phyloP scores from a whole-genome alignment of 2,888 invertebrate species.

The Pheosia tremula region DNA sequence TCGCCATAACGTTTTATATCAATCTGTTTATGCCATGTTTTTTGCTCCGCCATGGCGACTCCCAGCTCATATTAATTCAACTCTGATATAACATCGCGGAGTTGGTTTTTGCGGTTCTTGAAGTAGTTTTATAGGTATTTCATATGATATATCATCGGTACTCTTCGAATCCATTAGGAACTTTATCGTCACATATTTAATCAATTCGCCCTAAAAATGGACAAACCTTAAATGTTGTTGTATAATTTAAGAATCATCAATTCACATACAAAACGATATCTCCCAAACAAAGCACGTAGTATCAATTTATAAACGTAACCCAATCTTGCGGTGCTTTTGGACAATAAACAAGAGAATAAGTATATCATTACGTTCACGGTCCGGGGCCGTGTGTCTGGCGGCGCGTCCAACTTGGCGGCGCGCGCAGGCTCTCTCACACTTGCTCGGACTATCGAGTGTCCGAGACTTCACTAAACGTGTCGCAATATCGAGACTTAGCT shows the following conservation, averaged over 20 bases:
- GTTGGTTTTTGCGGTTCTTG: conserved; percentile 5
- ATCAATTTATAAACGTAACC: conserved; percentile 11
- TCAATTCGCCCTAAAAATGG: too few relatives aligned
- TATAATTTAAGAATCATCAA: not conserved
- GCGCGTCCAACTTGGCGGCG: not conserved
- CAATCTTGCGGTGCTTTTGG: conserved; percentile 4
- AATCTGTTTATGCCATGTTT: conserved; percentile 30
- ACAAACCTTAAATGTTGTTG: too few relatives aligned
- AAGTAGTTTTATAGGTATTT: not conserved
- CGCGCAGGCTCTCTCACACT: not conserved
- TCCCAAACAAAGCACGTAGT: conserved; percentile 1
- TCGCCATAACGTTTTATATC: conserved; percentile 34
- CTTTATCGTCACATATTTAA: too few relatives aligned
- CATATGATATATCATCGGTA: too few relatives aligned
- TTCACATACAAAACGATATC: not conserved
- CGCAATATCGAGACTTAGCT: not conserved
- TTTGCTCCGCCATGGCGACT: conserved; percentile 23
- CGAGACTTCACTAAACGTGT: conserved; percentile 1
- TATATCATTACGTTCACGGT: conserved; percentile 13
- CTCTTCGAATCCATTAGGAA: too few relatives aligned
- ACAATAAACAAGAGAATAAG: conserved; percentile 17
- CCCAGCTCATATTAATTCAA: conserved; percentile 5
- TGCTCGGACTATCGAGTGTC: not conserved
- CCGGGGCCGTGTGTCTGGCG: not conserved
- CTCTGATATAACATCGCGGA: not conserved